Evolutionary conservation across 2,888 invertebrate genomes (phyloP), one percentile per base, ranked within the genome.

Genomic region (Plusia festucae): DNA sequence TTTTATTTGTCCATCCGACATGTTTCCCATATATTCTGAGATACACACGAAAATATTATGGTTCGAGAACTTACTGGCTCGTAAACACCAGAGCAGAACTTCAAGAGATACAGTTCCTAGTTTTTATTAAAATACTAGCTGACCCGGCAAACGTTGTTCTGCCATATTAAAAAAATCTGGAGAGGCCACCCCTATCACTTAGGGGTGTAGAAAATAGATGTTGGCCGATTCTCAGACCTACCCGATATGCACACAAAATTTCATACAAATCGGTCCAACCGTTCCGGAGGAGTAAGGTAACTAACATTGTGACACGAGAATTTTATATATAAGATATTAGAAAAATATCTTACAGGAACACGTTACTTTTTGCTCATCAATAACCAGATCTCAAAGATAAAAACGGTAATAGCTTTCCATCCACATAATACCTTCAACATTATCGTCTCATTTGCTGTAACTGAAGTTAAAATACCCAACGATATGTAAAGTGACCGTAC

Each of bases 401-500:
- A 51, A 30, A 9, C 11, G 7, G 7, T 49, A 32, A 69, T 54
- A 54, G 18, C 16, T 3, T n/a, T 46, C 53, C 16, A 49, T 53
- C 27, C n/a, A 32, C 76, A 58, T 65, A 70, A 72, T 71, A 76
- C 60, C 34, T 27, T 59, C 44, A 53, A 63, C 22, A 66, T 67
- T 60, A 62, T 63, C 22, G 53, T 73, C 76, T 72, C 69, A 81
- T 79, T 79, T 68, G 56, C 66, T 70, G 53, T 49, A 73, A 54
- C 80, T 64, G 60, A 69, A 78, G 60, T 69, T 75, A 75, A 81
- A 81, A 76, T 72, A 72, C 54, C 76, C 68, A 22, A 59, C 69
- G 65, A 76, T 79, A 79, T 79, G 79, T 85, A 86, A 87, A 86
- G 80, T 85, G 84, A 88, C 89, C 89, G 83, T 79, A 85, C 89